phyloP scores from a whole-genome alignment of 1,140 invertebrate genomes.

The Leptoteleia sp. region DNA sequence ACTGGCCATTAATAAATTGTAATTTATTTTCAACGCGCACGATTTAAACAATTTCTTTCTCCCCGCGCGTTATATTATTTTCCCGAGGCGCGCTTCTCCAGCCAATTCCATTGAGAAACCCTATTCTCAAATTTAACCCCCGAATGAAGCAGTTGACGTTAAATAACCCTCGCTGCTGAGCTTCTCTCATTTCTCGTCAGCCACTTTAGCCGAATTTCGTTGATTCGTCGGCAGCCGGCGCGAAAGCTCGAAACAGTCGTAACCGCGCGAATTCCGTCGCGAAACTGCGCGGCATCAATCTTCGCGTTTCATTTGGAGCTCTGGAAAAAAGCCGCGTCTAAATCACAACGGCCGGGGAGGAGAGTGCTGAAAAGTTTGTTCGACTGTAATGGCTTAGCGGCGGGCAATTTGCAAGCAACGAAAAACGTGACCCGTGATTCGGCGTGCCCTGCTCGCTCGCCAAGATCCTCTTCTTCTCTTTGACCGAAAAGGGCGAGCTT shows the following conservation, averaged over 20 bases:
- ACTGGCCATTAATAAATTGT: too few relatives aligned
- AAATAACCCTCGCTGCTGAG: not conserved
- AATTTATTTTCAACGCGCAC: too few relatives aligned
- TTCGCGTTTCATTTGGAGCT: slow-evolving; percentile 39
- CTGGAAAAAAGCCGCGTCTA: slow-evolving; percentile 63
- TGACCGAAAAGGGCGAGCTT: not conserved
- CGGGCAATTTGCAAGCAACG: slow-evolving; percentile 60
- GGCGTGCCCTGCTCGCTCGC: slow-evolving; percentile 16
- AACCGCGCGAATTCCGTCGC: slow-evolving; percentile 1
- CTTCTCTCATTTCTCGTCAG: slow-evolving; percentile 8
- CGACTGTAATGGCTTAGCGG: slow-evolving; percentile 45
- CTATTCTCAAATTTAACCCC: not conserved
- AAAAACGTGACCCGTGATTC: slow-evolving; percentile 33
- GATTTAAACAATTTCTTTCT: too few relatives aligned
- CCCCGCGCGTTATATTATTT: not conserved
- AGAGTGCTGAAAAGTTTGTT: too few relatives aligned
- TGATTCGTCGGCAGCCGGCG: slow-evolving; percentile 3
- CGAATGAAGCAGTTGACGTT: slow-evolving; percentile 11
- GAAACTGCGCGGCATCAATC: slow-evolving; percentile 39
- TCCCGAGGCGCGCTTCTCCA: too few relatives aligned
- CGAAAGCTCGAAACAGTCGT: slow-evolving; percentile 10
- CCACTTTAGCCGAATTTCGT: slow-evolving; percentile 9
- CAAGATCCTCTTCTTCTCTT: slow-evolving; percentile 17
- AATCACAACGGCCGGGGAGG: too few relatives aligned
- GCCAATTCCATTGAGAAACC: too few relatives aligned